Base-by-base conservation (phyloP, 1,140 invertebrate species). In the Sipha flava region DNA sequence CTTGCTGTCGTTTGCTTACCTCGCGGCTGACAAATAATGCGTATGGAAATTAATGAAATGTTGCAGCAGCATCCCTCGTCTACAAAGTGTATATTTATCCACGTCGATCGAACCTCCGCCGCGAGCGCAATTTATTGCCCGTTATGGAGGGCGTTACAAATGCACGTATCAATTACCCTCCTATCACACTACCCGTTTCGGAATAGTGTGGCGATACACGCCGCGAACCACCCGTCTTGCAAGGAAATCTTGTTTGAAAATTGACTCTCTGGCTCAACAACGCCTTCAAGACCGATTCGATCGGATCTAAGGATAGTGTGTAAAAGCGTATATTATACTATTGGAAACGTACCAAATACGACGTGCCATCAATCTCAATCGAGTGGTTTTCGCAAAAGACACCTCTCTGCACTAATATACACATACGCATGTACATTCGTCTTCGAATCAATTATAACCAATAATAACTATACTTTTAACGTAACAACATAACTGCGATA, bases 41-140 rank as follows among this genome's bases (percentile, higher is more conserved):
- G 66, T 70, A 70, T 70, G 66, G 66, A 70, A 70, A 70, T 70
- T 47, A 70, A 70, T 70, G 66, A 23, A 47, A 45, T 34, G 62
- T 18, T 29, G 62, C 34, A 40, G n/a, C n/a, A n/a, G n/a, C n/a
- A n/a, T n/a, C n/a, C 40, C 40, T 34, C 34, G 23, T 66, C 62
- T 40, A 18, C 34, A n/a, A 40, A 66, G 62, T 66, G 40, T n/a
- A n/a, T 66, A 66, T 9, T 12, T 40, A 66, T 66, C 5, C 62
- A 21, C 62, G 34, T 66, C 62, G 34, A 66, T 66, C 12, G 62
- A 66, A 40, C 31, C 34, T 23, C 37, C 6, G n/a, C n/a, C n/a
- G n/a, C n/a, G n/a, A n/a, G 34, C 3, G 62, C 34, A 66, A 66
- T 66, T 40, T 66, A 66, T 66, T 40, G 34, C 34, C 23, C n/a